A percentile compares a stretch with the other conserved stretches of the same genome.
phyloP scores from a whole-genome alignment of 2,113 vertebrate species.

The Cyphotilapia sp. region DNA sequence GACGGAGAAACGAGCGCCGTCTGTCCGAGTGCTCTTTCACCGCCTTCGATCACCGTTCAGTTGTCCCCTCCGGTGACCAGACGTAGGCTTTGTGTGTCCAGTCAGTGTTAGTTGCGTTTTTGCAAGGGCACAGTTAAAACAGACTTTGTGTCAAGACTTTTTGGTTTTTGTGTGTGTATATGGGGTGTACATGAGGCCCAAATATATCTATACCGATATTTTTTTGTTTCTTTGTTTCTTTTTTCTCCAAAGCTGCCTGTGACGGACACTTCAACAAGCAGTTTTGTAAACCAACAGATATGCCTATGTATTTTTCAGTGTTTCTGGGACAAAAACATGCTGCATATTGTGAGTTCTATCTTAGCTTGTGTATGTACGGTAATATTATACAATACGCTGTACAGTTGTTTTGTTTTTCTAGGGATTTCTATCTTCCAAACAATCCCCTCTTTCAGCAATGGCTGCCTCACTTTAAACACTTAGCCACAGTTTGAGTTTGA shows the following conservation, averaged over 20 bases:
- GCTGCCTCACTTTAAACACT: constrained; percentile 1
- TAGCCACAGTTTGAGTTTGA: not conserved
- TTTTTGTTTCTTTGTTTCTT: not conserved
- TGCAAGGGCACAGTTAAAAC: constrained; percentile 30
- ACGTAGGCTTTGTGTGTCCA: constrained; percentile 57
- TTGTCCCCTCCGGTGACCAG: constrained; percentile 26
- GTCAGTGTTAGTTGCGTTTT: constrained; percentile 62
- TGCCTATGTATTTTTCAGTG: constrained; percentile 53
- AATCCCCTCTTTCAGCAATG: not conserved
- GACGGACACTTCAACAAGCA: constrained; percentile 19
- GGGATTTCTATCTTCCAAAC: constrained; percentile 17
- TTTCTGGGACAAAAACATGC: constrained; percentile 61
- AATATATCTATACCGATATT: constrained; percentile 35
- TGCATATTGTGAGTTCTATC: constrained; percentile 66
- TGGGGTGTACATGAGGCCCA: constrained; percentile 15
- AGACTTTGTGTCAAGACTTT: constrained; percentile 33
- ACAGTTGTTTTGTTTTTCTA: constrained; percentile 48
- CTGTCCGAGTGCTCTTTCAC: constrained; percentile 2
- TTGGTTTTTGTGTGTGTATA: constrained; percentile 35
- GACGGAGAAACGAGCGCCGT: not conserved
- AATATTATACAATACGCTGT: constrained; percentile 61
- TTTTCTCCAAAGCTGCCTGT: constrained; percentile 45
- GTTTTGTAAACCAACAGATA: constrained; percentile 56
- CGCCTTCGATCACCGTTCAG: constrained; percentile 15
- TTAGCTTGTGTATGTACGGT: constrained; percentile 67